These are phyloP conservation scores for Strigamia transsilvanica DNA, from an alignment of 2,888 invertebrate species.

Conservation along the genomic window DNA sequence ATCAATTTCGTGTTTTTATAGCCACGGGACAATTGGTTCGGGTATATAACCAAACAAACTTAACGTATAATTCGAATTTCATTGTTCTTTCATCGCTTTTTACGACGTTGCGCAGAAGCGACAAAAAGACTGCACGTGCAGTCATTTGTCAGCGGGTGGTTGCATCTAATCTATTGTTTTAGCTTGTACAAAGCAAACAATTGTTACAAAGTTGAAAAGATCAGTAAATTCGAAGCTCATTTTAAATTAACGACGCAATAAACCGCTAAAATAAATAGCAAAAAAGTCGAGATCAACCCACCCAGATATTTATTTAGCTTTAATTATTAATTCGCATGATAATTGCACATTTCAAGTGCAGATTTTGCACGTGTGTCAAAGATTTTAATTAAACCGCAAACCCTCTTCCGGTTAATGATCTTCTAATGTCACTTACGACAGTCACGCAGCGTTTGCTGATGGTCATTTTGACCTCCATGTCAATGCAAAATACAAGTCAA, in stretches of 20 bases:
- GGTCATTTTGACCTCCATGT: conserved; percentile 9
- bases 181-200: neutral
- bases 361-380: neutral
- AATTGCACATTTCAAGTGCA: neutral
- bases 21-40: too few relatives aligned
- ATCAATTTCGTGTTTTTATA: too few relatives aligned
- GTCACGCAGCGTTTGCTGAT: neutral
- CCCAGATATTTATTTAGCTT: neutral
- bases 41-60: too few relatives aligned
- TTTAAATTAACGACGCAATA: too few relatives aligned
- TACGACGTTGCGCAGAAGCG: neutral
- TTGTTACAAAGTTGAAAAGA: too few relatives aligned
- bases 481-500: conserved; percentile 20
- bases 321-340: too few relatives aligned
- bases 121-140: neutral
- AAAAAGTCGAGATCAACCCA: too few relatives aligned
- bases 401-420: conserved; percentile 10
- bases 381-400: conserved; percentile 15
- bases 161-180: conserved; percentile 31
- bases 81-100: conserved; percentile 27
- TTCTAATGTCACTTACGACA: neutral
- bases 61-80: neutral
- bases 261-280: too few relatives aligned
- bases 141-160: neutral
- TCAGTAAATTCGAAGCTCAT: too few relatives aligned